Conservation (phyloP, 2,797 vertebrate genomes). For the Xiphorhynchus erythropygius region DNA sequence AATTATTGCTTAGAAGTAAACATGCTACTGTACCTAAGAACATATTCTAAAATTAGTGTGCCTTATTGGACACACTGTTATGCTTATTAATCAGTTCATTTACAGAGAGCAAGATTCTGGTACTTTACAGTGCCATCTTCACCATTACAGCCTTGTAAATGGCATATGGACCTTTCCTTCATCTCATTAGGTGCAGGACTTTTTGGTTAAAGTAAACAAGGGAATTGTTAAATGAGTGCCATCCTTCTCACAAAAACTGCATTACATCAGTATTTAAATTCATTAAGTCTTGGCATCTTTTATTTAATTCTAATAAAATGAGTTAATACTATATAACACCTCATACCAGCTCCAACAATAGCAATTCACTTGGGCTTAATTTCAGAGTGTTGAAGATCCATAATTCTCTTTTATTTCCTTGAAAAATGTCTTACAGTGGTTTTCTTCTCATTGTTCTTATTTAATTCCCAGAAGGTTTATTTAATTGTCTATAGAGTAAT, state of each 20-base stretch:
- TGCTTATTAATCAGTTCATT: not conserved
- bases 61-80: not conserved
- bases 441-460: constrained; percentile 4
- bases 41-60: not conserved
- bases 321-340: not conserved
- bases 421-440: not conserved
- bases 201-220: not conserved
- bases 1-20: not conserved
- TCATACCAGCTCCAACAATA: not conserved
- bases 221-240: not conserved
- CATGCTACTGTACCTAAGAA: not conserved
- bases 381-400: not conserved
- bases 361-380: constrained; percentile 21
- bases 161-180: not conserved
- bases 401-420: constrained; percentile 20
- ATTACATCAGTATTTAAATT: constrained; percentile 9
- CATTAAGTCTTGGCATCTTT: not conserved
- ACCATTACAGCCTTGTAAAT: not conserved
- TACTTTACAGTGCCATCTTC: not conserved
- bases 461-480: constrained; percentile 25
- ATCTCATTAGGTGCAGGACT: not conserved
- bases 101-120: not conserved
- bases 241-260: not conserved
- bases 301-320: constrained; percentile 26
- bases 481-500: constrained; percentile 17